These are phyloP conservation scores for Paramuricea clavata DNA, from an alignment of 92 coral and sea anemone species.

Conservation along the genomic window DNA sequence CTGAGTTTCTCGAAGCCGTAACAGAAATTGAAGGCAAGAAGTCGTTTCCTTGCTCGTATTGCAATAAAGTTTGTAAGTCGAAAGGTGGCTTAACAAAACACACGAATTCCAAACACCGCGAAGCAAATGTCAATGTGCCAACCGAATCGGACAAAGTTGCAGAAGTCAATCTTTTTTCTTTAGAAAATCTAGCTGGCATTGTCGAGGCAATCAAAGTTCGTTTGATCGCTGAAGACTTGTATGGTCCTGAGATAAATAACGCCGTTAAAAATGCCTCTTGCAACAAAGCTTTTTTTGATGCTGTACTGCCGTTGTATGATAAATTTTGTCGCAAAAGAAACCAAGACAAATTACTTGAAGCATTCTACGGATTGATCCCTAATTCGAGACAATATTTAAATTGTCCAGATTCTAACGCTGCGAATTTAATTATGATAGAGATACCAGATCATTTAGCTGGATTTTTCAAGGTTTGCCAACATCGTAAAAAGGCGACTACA, in stretches of 20 bases:
- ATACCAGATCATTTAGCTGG: constrained; percentile 9
- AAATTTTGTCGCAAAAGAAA: constrained; percentile 17
- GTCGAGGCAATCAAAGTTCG: constrained; percentile 12
- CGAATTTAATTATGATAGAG: background rate
- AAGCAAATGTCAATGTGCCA: background rate
- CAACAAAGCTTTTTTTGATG: constrained; percentile 14
- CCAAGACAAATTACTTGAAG: constrained; percentile 23
- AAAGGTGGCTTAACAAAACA: background rate
- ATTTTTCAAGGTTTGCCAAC: background rate
- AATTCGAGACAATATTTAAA: background rate
- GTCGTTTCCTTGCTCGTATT: background rate
- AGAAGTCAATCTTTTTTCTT: background rate
- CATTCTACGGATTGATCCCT: background rate
- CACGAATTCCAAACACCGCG: background rate
- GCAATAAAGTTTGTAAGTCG: background rate
- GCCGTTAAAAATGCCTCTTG: constrained; percentile 17
- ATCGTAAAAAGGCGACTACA: background rate
- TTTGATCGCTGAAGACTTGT: constrained; percentile 8
- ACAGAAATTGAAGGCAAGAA: background rate
- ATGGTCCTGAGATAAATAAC: background rate
- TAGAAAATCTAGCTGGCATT: constrained; percentile 4
- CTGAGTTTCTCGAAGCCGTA: background rate
- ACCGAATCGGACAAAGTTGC: background rate
- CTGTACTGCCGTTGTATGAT: constrained; percentile 8
- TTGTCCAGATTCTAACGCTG: constrained; percentile 7